These are phyloP conservation scores for Larimichthys crocea DNA, from an alignment of 2,113 vertebrate genomes.

Conservation along the genomic window DNA sequence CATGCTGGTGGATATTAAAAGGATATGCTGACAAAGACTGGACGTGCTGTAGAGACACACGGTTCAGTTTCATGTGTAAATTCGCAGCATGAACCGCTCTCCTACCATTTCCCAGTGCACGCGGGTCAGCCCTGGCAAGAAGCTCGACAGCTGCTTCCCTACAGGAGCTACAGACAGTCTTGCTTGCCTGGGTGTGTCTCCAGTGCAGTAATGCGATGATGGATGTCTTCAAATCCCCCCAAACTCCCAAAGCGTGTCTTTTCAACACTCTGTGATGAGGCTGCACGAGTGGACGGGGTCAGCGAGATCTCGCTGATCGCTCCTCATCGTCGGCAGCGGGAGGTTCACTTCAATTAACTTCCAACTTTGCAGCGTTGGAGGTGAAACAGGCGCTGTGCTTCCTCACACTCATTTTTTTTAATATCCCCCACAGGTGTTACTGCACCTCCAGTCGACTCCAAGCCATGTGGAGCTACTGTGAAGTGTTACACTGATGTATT, in stretches of 20 bases:
- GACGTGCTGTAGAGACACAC: neutral
- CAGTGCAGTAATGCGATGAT: neutral
- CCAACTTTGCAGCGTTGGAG: neutral
- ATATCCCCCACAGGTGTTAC: neutral
- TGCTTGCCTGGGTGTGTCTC: neutral
- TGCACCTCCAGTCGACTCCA: neutral
- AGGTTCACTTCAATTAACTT: conserved; percentile 31
- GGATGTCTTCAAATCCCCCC: neutral
- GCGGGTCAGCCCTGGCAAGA: neutral
- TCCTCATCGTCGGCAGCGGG: conserved; percentile 22
- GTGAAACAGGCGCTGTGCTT: conserved; percentile 6
- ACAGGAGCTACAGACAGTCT: neutral
- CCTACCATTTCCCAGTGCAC: neutral
- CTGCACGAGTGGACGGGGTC: neutral
- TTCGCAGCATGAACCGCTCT: neutral
- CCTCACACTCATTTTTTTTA: conserved; percentile 15
- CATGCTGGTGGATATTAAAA: neutral
- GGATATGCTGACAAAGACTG: neutral
- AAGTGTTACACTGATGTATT: conserved; percentile 11
- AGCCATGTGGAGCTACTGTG: neutral
- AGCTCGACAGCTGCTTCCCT: conserved; percentile 14
- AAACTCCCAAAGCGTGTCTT: neutral
- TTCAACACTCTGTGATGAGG: neutral
- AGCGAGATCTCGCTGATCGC: neutral
- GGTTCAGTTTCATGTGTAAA: neutral